These are phyloP conservation scores for Clamator glandarius DNA, from an alignment of 2,797 vertebrate species.

Conservation along the genomic window DNA sequence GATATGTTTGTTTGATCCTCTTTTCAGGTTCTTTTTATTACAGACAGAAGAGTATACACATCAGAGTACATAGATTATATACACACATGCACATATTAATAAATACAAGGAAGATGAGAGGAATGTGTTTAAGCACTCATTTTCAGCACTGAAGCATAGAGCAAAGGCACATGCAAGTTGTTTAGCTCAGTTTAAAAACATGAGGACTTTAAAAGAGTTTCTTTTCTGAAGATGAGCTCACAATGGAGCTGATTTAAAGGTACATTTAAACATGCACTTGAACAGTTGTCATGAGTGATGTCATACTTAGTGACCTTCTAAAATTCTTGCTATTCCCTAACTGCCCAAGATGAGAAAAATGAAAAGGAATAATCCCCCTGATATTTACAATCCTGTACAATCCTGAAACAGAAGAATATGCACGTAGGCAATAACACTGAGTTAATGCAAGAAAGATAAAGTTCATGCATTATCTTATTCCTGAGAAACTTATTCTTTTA, in stretches of 20 bases:
- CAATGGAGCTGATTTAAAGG: not conserved
- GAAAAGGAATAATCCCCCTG: not conserved
- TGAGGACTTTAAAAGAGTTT: not conserved
- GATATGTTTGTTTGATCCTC: not conserved
- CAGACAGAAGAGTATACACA: not conserved
- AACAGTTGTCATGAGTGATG: not conserved
- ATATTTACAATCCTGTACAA: not conserved
- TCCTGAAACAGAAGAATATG: not conserved
- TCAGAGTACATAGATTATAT: not conserved
- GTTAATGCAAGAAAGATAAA: not conserved
- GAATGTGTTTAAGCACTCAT: not conserved
- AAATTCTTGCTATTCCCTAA: not conserved
- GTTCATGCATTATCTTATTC: not conserved
- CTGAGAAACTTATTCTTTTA: not conserved
- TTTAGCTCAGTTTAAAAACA: not conserved
- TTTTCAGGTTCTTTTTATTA: not conserved
- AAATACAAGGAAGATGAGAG: not conserved
- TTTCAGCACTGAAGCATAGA: not conserved
- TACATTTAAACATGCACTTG: not conserved
- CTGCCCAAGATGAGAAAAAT: not conserved
- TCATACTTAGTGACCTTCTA: not conserved
- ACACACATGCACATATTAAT: not conserved
- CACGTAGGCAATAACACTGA: not conserved
- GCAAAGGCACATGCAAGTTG: not conserved
- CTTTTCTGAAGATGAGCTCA: not conserved